Evolutionary conservation across 1,140 invertebrate genomes (phyloP).

Genomic region (Mizuhopecten yessoensis): DNA sequence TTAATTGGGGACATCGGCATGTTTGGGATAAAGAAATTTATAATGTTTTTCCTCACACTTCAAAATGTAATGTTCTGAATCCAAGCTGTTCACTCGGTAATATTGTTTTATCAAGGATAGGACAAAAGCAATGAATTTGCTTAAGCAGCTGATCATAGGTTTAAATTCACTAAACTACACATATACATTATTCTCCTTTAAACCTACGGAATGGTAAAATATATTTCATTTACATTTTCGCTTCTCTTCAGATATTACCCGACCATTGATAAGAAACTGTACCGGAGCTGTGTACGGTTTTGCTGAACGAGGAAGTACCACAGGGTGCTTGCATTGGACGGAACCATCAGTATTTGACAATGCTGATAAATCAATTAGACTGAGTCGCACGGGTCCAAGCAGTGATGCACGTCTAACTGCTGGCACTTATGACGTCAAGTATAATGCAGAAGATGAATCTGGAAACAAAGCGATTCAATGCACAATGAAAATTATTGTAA

Average conservation of each 20-base stretch:
- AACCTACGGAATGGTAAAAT: too few species aligned
- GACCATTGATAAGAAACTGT: constrained; percentile 46
- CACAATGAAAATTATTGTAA: constrained; percentile 52
- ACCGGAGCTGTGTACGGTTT: background rate
- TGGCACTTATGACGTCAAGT: constrained; percentile 47
- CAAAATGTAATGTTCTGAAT: too few species aligned
- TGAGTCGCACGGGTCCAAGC: background rate
- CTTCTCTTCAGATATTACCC: constrained; percentile 14
- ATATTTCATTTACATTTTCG: background rate
- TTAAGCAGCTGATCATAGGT: too few species aligned
- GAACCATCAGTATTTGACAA: constrained; percentile 54
- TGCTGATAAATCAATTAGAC: background rate
- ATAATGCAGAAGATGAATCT: constrained; percentile 46
- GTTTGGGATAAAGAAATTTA: too few species aligned
- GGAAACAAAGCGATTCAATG: constrained; percentile 54
- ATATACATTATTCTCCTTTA: too few species aligned
- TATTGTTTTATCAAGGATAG: too few species aligned
- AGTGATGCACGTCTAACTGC: background rate
- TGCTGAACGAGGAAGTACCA: constrained; percentile 29
- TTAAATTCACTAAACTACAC: too few species aligned
- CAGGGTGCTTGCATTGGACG: constrained; percentile 30
- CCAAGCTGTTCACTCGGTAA: too few species aligned
- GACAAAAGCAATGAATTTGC: too few species aligned
- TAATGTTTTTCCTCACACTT: too few species aligned
- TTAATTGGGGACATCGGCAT: too few species aligned